Evolutionary conservation across 2,113 vertebrate species (phyloP).

Genomic region (Centropus bengalensis): DNA sequence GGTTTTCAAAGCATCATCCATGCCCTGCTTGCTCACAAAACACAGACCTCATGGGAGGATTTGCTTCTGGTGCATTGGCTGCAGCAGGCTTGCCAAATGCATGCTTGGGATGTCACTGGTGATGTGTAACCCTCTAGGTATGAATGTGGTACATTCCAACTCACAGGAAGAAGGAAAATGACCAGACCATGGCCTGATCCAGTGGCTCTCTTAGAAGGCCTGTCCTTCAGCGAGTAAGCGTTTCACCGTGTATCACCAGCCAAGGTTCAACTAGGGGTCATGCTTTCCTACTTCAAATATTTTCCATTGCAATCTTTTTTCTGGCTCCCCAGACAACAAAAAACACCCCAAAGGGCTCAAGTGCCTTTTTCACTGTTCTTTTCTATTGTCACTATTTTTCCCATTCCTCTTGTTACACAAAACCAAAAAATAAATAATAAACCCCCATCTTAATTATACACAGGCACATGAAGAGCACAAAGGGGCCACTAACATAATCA

Average conservation of each 20-base stretch:
- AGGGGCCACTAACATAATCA: constrained; percentile 60
- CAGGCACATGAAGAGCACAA: constrained; percentile 14
- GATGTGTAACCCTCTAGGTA: background rate
- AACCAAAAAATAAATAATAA: constrained; percentile 32
- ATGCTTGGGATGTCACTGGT: background rate
- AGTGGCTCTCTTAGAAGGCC: background rate
- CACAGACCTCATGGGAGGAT: background rate
- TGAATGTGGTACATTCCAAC: background rate
- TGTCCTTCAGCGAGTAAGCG: background rate
- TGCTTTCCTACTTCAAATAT: background rate
- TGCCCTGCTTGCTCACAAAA: background rate
- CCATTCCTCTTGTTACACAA: background rate
- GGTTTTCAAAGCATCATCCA: background rate
- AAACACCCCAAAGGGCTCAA: background rate
- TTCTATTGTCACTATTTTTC: background rate
- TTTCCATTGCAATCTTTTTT: constrained; percentile 7
- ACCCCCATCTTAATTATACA: constrained; percentile 56
- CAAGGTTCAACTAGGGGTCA: background rate
- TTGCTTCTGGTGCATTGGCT: background rate
- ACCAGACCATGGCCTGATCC: background rate
- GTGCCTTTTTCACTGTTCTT: background rate
- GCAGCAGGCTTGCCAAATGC: background rate
- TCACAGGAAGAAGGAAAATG: background rate
- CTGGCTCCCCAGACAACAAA: background rate
- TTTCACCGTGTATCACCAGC: background rate